Base-by-base conservation (phyloP, 2,113 vertebrate genomes). In the Acinonyx jubatus region DNA sequence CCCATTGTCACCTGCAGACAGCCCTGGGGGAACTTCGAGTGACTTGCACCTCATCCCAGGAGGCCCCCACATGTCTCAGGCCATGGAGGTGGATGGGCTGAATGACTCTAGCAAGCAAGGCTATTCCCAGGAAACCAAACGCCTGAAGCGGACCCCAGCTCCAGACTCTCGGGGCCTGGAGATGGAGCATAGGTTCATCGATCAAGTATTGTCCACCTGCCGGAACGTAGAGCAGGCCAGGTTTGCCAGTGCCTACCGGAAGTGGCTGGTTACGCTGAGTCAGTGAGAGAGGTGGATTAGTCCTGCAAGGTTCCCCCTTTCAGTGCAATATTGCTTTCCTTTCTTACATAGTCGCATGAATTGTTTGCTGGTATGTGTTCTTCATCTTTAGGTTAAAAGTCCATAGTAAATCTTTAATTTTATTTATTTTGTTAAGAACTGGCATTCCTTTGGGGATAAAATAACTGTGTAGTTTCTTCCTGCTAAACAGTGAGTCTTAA, bases 201-300 rank as follows among this genome's bases (percentile, higher is more conserved):
- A 99, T 94, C 94, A 98, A 73, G 92, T 99, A 61, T 97, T 99
- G 96, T 99, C 99, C 74, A 97, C 98, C 71, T 99, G 99, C 96
- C 98, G 98, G 84, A 99, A 99, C 80, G 98, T 92, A 0, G 99
- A 99, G 97, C 99, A 99, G 98, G 99, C 98, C 98, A 99, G 99
- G 93, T 99, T 99, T 97, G 99, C 99, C 85, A 98, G 98, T 92
- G 99, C 99, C 31, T 99, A 99, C 96, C 99, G 98, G 92, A 99
- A 99, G 98, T 99, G 99, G 99, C 98, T 99, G 96, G 99, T 99
- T 95, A 99, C 99, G 0, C 98, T 99, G 95, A 99, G 98, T 98
- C 99, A 99, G 86, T 99, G 99, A 99, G 90, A 87, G 83, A 98
- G 85, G 41, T 2, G 0, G 95, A 97, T 83, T 97, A 80, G 79